Base-by-base conservation (phyloP, 2,113 vertebrate species). In the Myodes glareolus region DNA sequence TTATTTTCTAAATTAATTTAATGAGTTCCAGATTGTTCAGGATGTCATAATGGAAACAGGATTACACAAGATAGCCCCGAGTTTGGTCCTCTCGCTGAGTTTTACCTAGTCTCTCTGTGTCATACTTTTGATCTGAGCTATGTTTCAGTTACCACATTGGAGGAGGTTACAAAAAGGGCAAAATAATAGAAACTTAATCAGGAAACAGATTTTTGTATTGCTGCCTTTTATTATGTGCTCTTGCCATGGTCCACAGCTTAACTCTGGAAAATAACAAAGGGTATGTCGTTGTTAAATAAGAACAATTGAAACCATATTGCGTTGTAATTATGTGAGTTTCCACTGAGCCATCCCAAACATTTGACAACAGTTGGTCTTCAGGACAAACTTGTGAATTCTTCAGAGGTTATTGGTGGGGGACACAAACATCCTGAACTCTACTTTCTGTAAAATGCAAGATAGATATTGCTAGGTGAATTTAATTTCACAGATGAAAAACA, bases 121-220 rank as follows among this genome's bases (percentile, higher is more conserved):
- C 7, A 2, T 90, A 82, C 96, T 93, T 95, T 97, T 98, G 97
- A 97, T 97, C 91, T 98, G 93, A 94, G 94, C 93, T 97, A 73
- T 96, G 91, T 97, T 98, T 96, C 92, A 90, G 96, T 96, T 95
- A 97, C 97, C 96, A 95, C 94, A 94, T 92, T 95, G 94, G 95
- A 97, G 93, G 68, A 97, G 97, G 96, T 98, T 97, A 96, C 80
- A 63, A 82, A 89, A 97, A 97, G 97, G 98, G 91, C 97, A 98
- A 97, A 97, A 97, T 97, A 98, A 98, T 96, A 98, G 97, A 94
- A 97, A 97, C 75, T 93, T 97, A 96, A 97, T 97, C 96, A 98
- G 97, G 96, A 98, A 97, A 96, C 92, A 92, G 86, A n/a, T 80
- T 96, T 98, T 92, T 45, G 61, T 93, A 63, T 96, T 94, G 87